Evolutionary conservation across 2,888 invertebrate species (phyloP), one percentile per base, ranked within the genome.

Genomic region (Tenthredo amoena): DNA sequence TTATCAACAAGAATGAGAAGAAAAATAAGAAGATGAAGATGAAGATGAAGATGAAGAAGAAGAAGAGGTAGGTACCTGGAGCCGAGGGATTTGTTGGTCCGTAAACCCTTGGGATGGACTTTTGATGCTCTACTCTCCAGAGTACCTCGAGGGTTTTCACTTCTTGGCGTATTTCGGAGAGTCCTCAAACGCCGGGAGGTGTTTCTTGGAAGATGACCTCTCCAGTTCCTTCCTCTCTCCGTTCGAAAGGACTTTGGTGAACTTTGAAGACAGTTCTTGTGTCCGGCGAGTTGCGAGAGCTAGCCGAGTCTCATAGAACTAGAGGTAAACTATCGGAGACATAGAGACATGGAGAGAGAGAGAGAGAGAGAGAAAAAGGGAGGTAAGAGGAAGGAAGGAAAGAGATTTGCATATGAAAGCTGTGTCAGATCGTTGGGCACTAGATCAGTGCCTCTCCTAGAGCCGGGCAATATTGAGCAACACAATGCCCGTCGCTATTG

Each of bases 401-500:
- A 86, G 87, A 85, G 82, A 90, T 90, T 90, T 89, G 88, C 90
- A 90, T 90, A 89, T 89, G 90, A 90, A 90, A 90, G 89, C 89
- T 87, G 81, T 58, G 83, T 79, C 55, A 81, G 84, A 86, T 85
- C 65, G 86, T 77, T 86, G 87, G 86, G 87, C 87, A 88, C 86
- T 87, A 88, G 90, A 91, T 91, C 90, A 89, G 83, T 34, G 65
- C 68, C 81, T 81, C 68, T 83, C 62, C 81, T 62, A 81, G 81
- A 85, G 79, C 68, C 85, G 85, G 65, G 71, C 81, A 58, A 72
- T 81, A 86, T 82, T 84, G 88, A 68, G 65, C 47, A 87, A 87
- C 88, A 89, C 91, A 90, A 90, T 90, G 90, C 90, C 91, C 89
- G 88, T 90, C 91, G 91, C 92, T 93, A 93, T 93, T 93, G 93